Conservation (phyloP, 64 coral and sea anemone species). For the Astreopora myriophthalma region DNA sequence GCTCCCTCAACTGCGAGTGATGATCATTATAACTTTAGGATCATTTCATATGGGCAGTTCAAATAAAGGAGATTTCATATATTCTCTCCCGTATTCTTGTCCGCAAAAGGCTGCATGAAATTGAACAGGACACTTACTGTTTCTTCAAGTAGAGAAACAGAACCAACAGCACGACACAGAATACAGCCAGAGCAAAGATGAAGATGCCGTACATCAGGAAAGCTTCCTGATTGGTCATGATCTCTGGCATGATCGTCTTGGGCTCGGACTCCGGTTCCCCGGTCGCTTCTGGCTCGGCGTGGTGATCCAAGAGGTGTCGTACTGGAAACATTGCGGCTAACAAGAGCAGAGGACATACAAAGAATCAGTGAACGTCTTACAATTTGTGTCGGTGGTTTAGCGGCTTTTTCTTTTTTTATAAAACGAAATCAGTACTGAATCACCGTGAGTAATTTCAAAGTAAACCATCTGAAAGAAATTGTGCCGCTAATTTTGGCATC, state of each 20-base stretch:
- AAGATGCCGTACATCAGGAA: conserved; percentile 61
- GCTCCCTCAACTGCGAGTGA: too few relatives aligned
- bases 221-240: conserved; percentile 51
- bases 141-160: conserved; percentile 28
- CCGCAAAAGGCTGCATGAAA: too few relatives aligned
- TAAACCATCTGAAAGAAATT: too few relatives aligned
- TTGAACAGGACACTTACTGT: background rate
- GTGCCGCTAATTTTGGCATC: too few relatives aligned
- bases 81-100: too few relatives aligned
- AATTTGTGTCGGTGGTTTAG: background rate
- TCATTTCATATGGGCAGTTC: too few relatives aligned
- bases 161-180: conserved; percentile 48
- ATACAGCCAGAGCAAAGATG: conserved; percentile 39
- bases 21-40: too few relatives aligned
- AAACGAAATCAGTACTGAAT: too few relatives aligned
- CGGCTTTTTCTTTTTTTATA: too few relatives aligned
- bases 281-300: conserved; percentile 10
- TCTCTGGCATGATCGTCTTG: conserved; percentile 44
- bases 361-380: background rate
- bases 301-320: background rate
- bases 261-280: conserved; percentile 19
- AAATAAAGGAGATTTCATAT: too few relatives aligned
- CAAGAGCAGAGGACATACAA: background rate
- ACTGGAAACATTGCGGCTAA: background rate
- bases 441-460: too few relatives aligned